Evolutionary conservation across 37 sponge, comb jelly and placozoan species (phyloP).

Genomic region (Chondrilla cf. caribensis): DNA sequence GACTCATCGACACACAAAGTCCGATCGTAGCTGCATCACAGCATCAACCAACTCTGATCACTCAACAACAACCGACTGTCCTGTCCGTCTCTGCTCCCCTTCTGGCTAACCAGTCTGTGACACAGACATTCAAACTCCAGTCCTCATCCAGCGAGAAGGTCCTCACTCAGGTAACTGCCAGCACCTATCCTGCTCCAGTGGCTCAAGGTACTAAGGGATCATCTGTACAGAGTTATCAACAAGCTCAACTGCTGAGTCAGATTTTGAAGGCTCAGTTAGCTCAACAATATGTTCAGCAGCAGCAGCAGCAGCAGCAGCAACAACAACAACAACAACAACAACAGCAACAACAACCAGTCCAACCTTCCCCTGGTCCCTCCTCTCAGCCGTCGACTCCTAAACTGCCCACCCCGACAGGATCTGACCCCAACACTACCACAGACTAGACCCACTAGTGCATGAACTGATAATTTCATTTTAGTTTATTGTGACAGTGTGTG

Average conservation of each 20-base stretch:
- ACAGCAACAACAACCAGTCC: too few species aligned
- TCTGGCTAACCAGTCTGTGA: not conserved
- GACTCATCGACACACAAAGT: not conserved
- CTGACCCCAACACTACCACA: too few species aligned
- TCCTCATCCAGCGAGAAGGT: not conserved
- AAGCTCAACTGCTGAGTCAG: slow-evolving; percentile 1
- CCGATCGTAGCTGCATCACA: not conserved
- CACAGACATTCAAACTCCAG: slow-evolving; percentile 12
- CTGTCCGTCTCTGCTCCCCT: not conserved
- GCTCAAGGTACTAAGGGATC: not conserved
- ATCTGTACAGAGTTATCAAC: not conserved
- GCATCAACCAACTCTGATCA: not conserved
- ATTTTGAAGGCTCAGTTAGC: not conserved
- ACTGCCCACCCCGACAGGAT: too few species aligned
- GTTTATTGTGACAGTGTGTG: too few species aligned
- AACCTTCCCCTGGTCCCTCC: too few species aligned
- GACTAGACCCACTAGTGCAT: too few species aligned
- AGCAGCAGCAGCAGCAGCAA: slow-evolving; percentile 20
- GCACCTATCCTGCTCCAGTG: not conserved
- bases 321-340: too few species aligned
- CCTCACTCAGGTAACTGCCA: slow-evolving; percentile 5
- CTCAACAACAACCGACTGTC: not conserved
- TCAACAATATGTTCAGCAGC: not conserved
- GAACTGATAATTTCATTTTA: too few species aligned
- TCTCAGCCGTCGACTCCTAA: too few species aligned